Conservation (phyloP, 2,797 vertebrate genomes). For the Acrocephalus scirpaceus region DNA sequence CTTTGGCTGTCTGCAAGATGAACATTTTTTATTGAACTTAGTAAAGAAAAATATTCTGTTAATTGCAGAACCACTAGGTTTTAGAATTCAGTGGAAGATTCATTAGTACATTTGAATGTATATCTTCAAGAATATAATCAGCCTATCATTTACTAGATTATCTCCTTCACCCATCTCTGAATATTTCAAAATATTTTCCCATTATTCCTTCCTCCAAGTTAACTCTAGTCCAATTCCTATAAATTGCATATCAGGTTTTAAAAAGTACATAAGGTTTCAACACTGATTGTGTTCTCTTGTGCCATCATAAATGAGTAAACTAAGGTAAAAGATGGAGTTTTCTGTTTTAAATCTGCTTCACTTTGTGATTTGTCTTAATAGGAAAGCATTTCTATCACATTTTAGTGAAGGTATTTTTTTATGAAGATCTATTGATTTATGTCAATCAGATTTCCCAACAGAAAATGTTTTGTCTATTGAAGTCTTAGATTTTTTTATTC, state of each 20-base stretch:
- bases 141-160: not conserved
- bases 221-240: not conserved
- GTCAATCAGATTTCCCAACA: not conserved
- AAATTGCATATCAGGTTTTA: not conserved
- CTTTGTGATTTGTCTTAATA: not conserved
- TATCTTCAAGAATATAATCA: not conserved
- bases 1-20: slow-evolving; percentile 49
- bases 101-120: not conserved
- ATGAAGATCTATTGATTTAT: not conserved
- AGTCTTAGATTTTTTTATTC: not conserved
- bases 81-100: not conserved
- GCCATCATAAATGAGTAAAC: not conserved
- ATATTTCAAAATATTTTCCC: slow-evolving; percentile 20
- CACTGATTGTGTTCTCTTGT: not conserved
- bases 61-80: not conserved
- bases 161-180: not conserved
- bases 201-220: not conserved
- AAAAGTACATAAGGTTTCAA: not conserved
- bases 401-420: not conserved
- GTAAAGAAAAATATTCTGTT: not conserved
- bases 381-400: not conserved
- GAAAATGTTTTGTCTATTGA: not conserved
- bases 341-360: not conserved
- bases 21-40: slow-evolving; percentile 43
- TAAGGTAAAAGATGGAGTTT: not conserved